These are phyloP conservation scores for Leucophenga maculata DNA, from an alignment of 2,888 invertebrate genomes.

Conservation along the genomic window DNA sequence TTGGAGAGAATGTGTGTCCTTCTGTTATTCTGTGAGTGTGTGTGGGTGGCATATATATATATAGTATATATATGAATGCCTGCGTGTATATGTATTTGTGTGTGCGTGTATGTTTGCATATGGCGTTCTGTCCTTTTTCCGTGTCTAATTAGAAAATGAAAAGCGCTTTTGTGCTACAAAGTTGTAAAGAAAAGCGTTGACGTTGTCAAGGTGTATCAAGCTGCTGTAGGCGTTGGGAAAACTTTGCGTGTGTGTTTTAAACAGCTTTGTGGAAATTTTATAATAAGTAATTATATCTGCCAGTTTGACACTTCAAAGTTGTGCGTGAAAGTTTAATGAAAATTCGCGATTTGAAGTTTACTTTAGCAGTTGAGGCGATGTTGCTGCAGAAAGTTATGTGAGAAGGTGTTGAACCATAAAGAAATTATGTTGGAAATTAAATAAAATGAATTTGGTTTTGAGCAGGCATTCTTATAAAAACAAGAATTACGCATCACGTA, in stretches of 20 bases:
- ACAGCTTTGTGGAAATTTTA: conserved; percentile 15
- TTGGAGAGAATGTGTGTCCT: too few species aligned
- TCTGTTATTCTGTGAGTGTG: conserved; percentile 24
- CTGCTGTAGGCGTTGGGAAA: conserved; percentile 1
- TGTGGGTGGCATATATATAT: conserved; percentile 34
- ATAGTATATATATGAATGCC: conserved; percentile 36
- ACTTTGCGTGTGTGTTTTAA: conserved; percentile 20
- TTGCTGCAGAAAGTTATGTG: conserved; percentile 50
- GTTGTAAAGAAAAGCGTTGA: conserved; percentile 31
- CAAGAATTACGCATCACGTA: too few species aligned
- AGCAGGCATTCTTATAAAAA: background rate
- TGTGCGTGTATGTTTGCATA: conserved; percentile 30
- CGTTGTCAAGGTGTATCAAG: conserved; percentile 22
- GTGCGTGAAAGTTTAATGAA: background rate
- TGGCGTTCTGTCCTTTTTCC: conserved; percentile 43
- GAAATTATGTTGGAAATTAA: conserved; percentile 40
- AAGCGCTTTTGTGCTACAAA: conserved; percentile 35
- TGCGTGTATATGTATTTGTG: conserved; percentile 21
- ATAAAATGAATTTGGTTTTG: conserved; percentile 36
- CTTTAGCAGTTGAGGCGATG: background rate
- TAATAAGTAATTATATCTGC: conserved; percentile 54
- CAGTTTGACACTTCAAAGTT: conserved; percentile 66
- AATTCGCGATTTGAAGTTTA: too few species aligned
- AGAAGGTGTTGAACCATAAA: conserved; percentile 38
- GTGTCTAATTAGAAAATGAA: conserved; percentile 67